A percentile compares a stretch with the other conserved stretches of the same genome.
Evolutionary conservation across 2,888 invertebrate species (phyloP).

Genomic region (Caenorhabditis drosophilae): DNA sequence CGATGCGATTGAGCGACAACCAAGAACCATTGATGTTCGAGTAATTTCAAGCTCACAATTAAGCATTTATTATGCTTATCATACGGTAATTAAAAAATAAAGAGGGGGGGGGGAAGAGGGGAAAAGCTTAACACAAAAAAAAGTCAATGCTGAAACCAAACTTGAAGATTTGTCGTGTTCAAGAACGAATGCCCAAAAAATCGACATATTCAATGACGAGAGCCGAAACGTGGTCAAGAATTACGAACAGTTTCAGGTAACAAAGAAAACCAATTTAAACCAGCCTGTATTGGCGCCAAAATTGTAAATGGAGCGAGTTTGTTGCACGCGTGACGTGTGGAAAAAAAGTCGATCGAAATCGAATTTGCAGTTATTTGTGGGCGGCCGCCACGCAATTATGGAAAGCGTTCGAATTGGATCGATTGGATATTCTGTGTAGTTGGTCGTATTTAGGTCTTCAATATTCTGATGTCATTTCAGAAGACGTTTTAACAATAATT

Average conservation of each 20-base stretch:
- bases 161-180: constrained; percentile 51
- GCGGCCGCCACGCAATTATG: constrained; percentile 46
- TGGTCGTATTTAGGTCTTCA: constrained; percentile 55
- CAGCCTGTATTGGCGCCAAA: too few relatives aligned
- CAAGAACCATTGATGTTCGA: constrained; percentile 43
- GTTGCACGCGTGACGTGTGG: too few relatives aligned
- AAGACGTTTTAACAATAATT: constrained; percentile 36
- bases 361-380: constrained; percentile 48
- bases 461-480: constrained; percentile 47
- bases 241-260: constrained; percentile 51
- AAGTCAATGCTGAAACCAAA: not conserved
- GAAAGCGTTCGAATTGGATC: constrained; percentile 50
- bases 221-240: constrained; percentile 42
- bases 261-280: too few relatives aligned
- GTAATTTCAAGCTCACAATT: constrained; percentile 47
- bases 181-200: constrained; percentile 52
- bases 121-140: too few relatives aligned
- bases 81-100: constrained; percentile 31
- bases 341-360: too few relatives aligned
- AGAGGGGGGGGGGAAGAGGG: too few relatives aligned
- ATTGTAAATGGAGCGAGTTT: too few relatives aligned
- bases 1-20: constrained; percentile 50
- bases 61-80: constrained; percentile 57
- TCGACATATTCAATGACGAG: constrained; percentile 38
- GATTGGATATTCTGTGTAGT: constrained; percentile 49